Percentiles rank a stretch among this genome's conserved stretches.
Conservation (phyloP, 2,113 vertebrate genomes). For the Thermophis baileyi region DNA sequence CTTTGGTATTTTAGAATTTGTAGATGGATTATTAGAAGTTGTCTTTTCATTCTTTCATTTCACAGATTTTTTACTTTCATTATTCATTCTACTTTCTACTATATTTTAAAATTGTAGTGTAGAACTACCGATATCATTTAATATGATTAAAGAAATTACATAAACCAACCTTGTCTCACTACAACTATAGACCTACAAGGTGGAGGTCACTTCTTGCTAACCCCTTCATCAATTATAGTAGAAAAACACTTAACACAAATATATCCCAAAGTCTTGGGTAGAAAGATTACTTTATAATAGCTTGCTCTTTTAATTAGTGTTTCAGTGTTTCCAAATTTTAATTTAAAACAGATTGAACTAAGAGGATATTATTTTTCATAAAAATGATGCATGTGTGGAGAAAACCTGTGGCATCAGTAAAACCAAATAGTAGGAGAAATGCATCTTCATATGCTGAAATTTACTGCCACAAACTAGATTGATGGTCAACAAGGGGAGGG, state of each 20-base stretch:
- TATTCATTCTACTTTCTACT: background rate
- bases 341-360: background rate
- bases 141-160: background rate
- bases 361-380: background rate
- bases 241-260: background rate
- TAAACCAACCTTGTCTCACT: background rate
- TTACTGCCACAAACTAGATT: background rate
- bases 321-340: background rate
- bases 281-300: background rate
- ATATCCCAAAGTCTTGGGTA: background rate
- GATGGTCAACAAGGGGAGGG: background rate
- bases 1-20: background rate
- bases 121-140: background rate
- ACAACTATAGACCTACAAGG: background rate
- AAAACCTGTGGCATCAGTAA: background rate
- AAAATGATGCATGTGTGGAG: background rate
- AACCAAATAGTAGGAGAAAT: background rate
- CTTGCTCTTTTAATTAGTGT: background rate
- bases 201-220: background rate
- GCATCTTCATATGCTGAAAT: background rate
- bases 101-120: background rate
- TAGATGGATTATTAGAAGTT: background rate
- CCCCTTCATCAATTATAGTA: background rate
- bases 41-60: background rate
- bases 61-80: background rate